Conservation (phyloP, 2,113 vertebrate genomes). For the Turdus rufiventris region DNA sequence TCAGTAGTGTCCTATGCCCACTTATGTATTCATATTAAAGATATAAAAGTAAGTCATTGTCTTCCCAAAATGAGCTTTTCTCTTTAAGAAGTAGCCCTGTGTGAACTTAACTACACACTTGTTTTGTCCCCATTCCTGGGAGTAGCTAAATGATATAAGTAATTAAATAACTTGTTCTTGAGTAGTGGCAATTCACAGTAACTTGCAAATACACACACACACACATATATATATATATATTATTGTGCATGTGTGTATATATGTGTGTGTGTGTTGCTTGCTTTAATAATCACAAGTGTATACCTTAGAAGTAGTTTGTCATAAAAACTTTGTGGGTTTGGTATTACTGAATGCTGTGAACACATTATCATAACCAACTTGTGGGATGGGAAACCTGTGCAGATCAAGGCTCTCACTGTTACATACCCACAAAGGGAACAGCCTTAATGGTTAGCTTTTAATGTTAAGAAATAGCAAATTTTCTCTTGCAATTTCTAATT, state of each 20-base stretch:
- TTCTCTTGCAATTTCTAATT: constrained; percentile 64
- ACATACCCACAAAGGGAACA: constrained; percentile 4
- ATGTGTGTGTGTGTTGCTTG: background rate
- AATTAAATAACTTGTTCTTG: background rate
- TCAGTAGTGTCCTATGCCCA: fast-evolving
- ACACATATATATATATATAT: background rate
- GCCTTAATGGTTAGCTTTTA: constrained; percentile 56
- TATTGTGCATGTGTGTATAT: background rate
- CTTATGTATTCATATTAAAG: background rate
- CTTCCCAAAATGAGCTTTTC: background rate
- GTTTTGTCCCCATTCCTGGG: background rate
- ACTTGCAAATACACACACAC: background rate
- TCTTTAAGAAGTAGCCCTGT: background rate
- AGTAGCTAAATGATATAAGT: background rate
- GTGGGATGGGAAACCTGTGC: background rate
- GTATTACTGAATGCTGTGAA: background rate
- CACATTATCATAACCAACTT: background rate
- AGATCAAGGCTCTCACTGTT: fast-evolving
- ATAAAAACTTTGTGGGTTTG: background rate
- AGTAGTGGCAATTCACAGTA: background rate
- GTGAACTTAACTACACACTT: fast-evolving
- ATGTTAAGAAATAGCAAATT: constrained; percentile 41
- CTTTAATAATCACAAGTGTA: background rate
- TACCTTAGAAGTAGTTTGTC: background rate
- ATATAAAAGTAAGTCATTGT: background rate